Evolutionary conservation across 2,888 invertebrate genomes (phyloP).

Genomic region (Heteropelma amictum): DNA sequence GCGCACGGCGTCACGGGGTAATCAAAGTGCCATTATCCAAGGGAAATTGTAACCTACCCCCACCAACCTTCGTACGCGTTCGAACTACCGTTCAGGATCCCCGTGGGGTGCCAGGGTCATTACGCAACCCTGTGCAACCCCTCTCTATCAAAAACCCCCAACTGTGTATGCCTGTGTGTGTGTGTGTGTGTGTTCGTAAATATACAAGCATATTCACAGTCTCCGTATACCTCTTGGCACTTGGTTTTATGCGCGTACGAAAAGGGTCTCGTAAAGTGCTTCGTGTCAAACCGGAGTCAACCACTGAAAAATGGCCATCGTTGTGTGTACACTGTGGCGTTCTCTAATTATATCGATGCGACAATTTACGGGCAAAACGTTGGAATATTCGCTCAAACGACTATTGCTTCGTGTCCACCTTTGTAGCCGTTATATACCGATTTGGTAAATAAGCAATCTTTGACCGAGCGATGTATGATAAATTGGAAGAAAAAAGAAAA

Average conservation of each 20-base stretch:
- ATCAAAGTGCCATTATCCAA: constrained; percentile 77
- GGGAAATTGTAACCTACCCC: constrained; percentile 75
- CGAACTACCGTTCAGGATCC: constrained; percentile 55
- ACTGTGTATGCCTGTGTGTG: constrained; percentile 22
- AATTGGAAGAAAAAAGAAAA: too few species aligned
- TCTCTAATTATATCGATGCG: constrained; percentile 11
- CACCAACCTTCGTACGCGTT: constrained; percentile 52
- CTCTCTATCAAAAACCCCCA: constrained; percentile 31
- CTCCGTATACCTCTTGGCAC: constrained; percentile 33
- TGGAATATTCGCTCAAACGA: background rate
- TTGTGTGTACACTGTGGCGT: background rate
- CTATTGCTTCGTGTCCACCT: too few species aligned
- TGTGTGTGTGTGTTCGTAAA: constrained; percentile 13
- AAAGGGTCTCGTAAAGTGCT: constrained; percentile 64
- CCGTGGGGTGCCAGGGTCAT: constrained; percentile 48
- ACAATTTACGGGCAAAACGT: background rate
- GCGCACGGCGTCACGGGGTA: constrained; percentile 73
- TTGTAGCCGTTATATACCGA: too few species aligned
- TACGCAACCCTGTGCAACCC: constrained; percentile 47
- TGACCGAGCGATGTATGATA: too few species aligned
- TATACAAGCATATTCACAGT: constrained; percentile 48
- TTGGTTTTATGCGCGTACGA: constrained; percentile 57
- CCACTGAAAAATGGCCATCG: constrained; percentile 71
- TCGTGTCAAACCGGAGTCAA: constrained; percentile 71
- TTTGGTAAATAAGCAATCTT: too few species aligned